Base-by-base conservation (phyloP, 1,140 invertebrate genomes). In the Drosophila sucinea region DNA sequence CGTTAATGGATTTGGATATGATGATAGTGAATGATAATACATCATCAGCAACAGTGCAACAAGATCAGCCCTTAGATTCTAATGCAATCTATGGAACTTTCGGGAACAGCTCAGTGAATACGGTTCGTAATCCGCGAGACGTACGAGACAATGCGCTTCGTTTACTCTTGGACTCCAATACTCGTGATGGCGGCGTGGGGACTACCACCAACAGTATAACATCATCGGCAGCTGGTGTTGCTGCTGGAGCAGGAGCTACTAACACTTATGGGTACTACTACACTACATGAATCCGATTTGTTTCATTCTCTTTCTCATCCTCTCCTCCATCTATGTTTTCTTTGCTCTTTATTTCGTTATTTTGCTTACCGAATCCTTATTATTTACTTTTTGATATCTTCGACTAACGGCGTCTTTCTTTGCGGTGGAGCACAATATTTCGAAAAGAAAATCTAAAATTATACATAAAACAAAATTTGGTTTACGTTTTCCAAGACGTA, bases 321-420 rank as follows among this genome's bases (percentile, higher is more conserved):
- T 3, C n/a, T 27, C 27, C 23, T 44, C 4, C 44, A 2, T 6
- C 23, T n/a, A 30, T 4, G 3, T 11, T 8, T 47, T 1, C 25
- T 47, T 1, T 47, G 6, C 8, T 25, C 5, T 23, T 47, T 8
- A 25, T 70, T 10, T 3, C 11, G 35, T 8, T 60, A 8, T 8
- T 56, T 23, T 29, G n/a, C 67, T 70, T 60, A 60, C 69, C 40
- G 29, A 35, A 29, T 58, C 35, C 17, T 17, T 17, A 17, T 17
- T 17, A 17, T 17, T 17, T 17, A 30, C 30, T 17, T 25, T 35
- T 27, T 25, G 11, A n/a, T n/a, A 35, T 33, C 38, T 4, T 41
- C 30, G 33, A 47, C 25, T 6, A 8, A 32, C 6, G 6, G 5
- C 35, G 7, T 1, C 17, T 27, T 27, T 4, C 33, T 6, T 51